Evolutionary conservation across 2,888 invertebrate genomes (phyloP).

Genomic region (Gnatocerus cornutus): DNA sequence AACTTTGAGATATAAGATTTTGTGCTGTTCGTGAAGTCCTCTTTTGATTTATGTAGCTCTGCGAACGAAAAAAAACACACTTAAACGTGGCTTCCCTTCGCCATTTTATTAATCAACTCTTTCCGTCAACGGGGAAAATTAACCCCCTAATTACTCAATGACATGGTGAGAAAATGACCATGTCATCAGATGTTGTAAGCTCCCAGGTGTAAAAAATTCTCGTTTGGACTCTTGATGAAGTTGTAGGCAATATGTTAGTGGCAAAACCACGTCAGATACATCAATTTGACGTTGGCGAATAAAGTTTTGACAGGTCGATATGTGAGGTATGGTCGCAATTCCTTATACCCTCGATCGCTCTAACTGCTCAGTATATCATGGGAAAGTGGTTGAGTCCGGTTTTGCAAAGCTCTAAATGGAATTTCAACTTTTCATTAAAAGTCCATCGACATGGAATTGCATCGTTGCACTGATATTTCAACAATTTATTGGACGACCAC

Average conservation of each 20-base stretch:
- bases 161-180: constrained; percentile 15
- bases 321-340: constrained; percentile 52
- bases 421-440: constrained; percentile 43
- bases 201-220: constrained; percentile 36
- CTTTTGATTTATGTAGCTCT: constrained; percentile 30
- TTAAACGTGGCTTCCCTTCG: background rate
- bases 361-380: constrained; percentile 49
- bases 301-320: constrained; percentile 56
- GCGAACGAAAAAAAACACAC: constrained; percentile 11
- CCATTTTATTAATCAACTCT: constrained; percentile 24
- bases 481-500: background rate
- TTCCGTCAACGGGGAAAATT: constrained; percentile 16
- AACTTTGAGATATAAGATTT: constrained; percentile 28
- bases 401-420: constrained; percentile 39
- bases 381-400: constrained; percentile 38
- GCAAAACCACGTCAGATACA: constrained; percentile 52
- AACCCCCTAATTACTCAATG: constrained; percentile 24
- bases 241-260: constrained; percentile 49
- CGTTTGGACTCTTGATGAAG: constrained; percentile 38
- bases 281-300: constrained; percentile 53
- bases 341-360: constrained; percentile 44
- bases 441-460: constrained; percentile 23
- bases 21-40: constrained; percentile 15
- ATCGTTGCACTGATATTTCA: constrained; percentile 17
- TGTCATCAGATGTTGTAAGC: constrained; percentile 22